These are phyloP conservation scores for Amphibalanus amphitrite DNA, from an alignment of 1,140 invertebrate genomes.

Conservation along the genomic window DNA sequence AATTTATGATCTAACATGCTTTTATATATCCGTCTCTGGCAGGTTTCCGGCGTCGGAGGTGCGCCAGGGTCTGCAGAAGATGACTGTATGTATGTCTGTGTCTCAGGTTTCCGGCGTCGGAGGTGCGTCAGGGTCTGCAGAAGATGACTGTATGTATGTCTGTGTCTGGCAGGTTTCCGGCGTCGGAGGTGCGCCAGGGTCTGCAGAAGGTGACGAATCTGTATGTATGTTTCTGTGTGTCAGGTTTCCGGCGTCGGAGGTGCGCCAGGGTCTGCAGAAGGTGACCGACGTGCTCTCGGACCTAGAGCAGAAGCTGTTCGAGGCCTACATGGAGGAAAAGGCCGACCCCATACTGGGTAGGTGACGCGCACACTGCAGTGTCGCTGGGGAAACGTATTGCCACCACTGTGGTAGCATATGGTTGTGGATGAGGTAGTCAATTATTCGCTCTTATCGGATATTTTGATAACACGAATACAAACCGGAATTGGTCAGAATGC, in stretches of 20 bases:
- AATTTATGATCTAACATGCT: too few species aligned
- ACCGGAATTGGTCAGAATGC: too few species aligned
- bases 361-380: background rate
- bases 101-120: too few species aligned
- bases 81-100: too few species aligned
- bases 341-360: constrained; percentile 47
- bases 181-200: too few species aligned
- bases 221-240: too few species aligned
- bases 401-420: background rate
- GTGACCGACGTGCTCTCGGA: constrained; percentile 23
- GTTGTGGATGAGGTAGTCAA: background rate
- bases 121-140: too few species aligned
- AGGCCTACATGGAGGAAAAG: constrained; percentile 70
- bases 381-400: background rate
- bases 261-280: constrained; percentile 7
- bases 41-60: background rate
- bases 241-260: background rate
- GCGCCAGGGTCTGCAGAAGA: too few species aligned
- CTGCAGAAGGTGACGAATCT: too few species aligned
- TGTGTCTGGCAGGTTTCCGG: too few species aligned
- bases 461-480: too few species aligned
- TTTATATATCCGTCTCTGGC: background rate
- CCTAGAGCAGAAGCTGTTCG: constrained; percentile 30
- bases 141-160: background rate
- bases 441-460: background rate